Base-by-base conservation (phyloP, 2,888 invertebrate species). In the Dendrolimus pini region DNA sequence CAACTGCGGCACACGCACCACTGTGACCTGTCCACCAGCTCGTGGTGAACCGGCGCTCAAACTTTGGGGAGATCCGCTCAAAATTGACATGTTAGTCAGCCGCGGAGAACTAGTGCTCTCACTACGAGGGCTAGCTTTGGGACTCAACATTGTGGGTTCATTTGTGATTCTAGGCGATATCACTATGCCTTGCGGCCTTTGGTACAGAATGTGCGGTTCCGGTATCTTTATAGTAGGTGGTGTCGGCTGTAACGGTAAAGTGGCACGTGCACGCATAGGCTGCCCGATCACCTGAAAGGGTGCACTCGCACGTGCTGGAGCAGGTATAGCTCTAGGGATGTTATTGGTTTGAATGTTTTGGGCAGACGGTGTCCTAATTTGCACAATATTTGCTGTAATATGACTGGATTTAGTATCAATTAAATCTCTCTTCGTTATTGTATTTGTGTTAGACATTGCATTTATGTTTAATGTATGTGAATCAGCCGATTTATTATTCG, bases 171-270 rank as follows among this genome's bases (percentile, higher is more conserved):
- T 77, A 9, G 91, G 91, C 52, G 91, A 89, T 70, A 82, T 88
- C 13, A 82, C 87, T 58, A 85, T 91, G 30, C 78, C 91, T 73
- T 72, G 91, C 67, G 80, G 77, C 71, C 90, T 90, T 68, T 88
- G 90, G 68, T 90, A 90, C 47, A 89, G 65, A 60, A 90, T 78
- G 66, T 91, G 90, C 56, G 85, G 83, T 54, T 93, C 93, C 6
- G 94, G 93, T 67, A 94, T 92, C 68, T 93, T 94, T 13, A 94
- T 94, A 1, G 93, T 93, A 7, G 94, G 91, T 12, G 94, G 92
- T 47, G 47, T 47, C 47, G 47, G 47, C 47, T 10, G 9, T 12
- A 10, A 12, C 47, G 47, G 47, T 12, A 47, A 47, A 7, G 84
- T 69, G 72, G 83, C 58, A 59, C 84, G 70, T 53, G 80, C 82